A percentile compares a stretch with the other conserved stretches of the same genome.
Conservation (phyloP, 2,797 vertebrate genomes). For the Thunnus albacares region DNA sequence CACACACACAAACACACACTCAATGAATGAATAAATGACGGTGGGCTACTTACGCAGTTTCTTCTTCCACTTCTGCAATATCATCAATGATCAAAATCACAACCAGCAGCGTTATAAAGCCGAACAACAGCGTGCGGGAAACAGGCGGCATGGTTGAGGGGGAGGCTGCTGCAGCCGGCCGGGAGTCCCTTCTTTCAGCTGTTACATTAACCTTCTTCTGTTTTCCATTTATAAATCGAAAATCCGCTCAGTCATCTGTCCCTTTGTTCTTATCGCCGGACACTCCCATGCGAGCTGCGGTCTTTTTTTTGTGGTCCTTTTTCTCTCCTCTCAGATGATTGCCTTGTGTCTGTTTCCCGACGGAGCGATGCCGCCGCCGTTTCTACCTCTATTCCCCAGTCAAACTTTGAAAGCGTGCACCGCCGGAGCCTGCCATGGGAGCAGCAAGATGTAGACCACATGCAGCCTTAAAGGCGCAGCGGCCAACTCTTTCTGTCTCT, state of each 20-base stretch:
- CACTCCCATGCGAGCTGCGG: slow-evolving; percentile 52
- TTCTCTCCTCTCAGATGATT: neutral
- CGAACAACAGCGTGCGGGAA: slow-evolving; percentile 91
- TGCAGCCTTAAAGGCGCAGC: slow-evolving; percentile 80
- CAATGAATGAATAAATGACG: slow-evolving; percentile 5
- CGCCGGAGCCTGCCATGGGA: slow-evolving; percentile 51
- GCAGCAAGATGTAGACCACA: slow-evolving; percentile 57
- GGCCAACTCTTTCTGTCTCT: neutral
- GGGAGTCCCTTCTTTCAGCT: slow-evolving; percentile 39
- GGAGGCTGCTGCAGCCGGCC: slow-evolving; percentile 38
- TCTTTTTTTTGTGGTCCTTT: slow-evolving; percentile 2
- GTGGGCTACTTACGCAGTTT: slow-evolving; percentile 88
- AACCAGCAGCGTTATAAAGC: slow-evolving; percentile 89
- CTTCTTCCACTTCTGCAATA: slow-evolving; percentile 93
- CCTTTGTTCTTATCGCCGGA: slow-evolving; percentile 69
- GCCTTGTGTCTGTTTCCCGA: slow-evolving; percentile 30
- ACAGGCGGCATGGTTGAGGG: slow-evolving; percentile 88
- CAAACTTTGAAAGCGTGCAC: slow-evolving; percentile 82
- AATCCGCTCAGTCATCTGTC: slow-evolving; percentile 55
- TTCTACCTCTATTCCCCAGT: slow-evolving; percentile 71
- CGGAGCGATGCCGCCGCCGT: slow-evolving; percentile 36
- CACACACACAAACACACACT: neutral
- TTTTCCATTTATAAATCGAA: slow-evolving; percentile 35
- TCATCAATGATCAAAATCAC: slow-evolving; percentile 91
- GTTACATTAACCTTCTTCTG: slow-evolving; percentile 49